Percentiles rank a stretch among this genome's conserved stretches.
phyloP scores from a whole-genome alignment of 2,888 invertebrate species.

The Gisinianus flammeolus region DNA sequence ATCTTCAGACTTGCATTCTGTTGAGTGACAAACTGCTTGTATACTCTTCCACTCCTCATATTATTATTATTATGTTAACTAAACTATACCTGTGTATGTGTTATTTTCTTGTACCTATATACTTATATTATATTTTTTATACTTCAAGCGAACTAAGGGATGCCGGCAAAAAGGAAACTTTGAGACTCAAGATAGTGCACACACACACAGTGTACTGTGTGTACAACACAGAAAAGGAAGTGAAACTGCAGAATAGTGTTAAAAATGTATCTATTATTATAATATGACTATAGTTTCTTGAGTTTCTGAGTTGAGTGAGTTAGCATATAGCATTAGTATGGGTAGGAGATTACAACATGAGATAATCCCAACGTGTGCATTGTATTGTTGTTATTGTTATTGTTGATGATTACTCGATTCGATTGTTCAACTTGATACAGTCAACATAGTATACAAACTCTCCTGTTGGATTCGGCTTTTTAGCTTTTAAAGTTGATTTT shows the following conservation, averaged over 20 bases:
- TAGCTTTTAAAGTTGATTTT: neutral
- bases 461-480: neutral
- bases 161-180: neutral
- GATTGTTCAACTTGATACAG: conserved; percentile 2
- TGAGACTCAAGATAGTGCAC: neutral
- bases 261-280: neutral
- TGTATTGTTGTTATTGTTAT: neutral
- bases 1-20: neutral
- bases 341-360: conserved; percentile 27
- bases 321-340: neutral
- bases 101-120: neutral
- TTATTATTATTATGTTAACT: neutral
- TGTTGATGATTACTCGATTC: neutral
- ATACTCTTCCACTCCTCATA: too few species aligned
- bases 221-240: neutral
- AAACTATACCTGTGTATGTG: neutral
- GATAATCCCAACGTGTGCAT: conserved; percentile 10
- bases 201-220: too few species aligned
- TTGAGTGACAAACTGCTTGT: neutral
- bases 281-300: neutral
- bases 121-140: neutral
- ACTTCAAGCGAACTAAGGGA: neutral
- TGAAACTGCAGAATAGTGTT: neutral
- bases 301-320: neutral
- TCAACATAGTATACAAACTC: neutral